Evolutionary conservation across 2,113 vertebrate genomes (phyloP), one percentile per base, ranked within the genome.

Genomic region (Thunnus maccoyii): DNA sequence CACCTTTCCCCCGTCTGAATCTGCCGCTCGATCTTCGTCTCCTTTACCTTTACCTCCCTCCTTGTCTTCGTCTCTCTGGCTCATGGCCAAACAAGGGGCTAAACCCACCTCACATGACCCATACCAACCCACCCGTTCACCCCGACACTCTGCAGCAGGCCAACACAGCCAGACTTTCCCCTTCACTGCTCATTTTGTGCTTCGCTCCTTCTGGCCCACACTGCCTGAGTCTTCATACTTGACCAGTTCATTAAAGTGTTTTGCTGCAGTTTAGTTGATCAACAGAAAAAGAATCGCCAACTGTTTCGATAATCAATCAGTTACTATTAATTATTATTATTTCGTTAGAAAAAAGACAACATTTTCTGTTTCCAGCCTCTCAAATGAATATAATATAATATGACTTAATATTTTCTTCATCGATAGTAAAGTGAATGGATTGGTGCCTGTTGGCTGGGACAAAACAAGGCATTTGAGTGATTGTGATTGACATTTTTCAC

Each of bases 21-120:
- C 44, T 44, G 15, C 20, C 41, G 41, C 58, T 78, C 47, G 12
- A 12, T 67, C 64, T 48, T 48, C 20, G 50, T 48, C 68, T 63
- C 52, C 52, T 56, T 47, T 30, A 48, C 79, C 30, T 73, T 67
- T 27, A 5, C 27, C 2, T 51, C 55, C 56, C 62, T 36, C 47
- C 36, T 20, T 36, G 7, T n/a, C 4, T 61, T 52, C 3, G 3
- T 72, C 20, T 13, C 3, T 74, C 72, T 81, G 69, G 60, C 72
- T 62, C 9, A 0, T 4, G 47, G 54, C 82, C 85, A 80, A 62
- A 50, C 18, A 3, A 20, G 46, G 22, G 60, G 44, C 64, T 86
- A 55, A 86, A 76, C 70, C 78, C 46, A 64, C 70, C 78, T 84
- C 85, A 76, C 75, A 81, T 88, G 86, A 85, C 78, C 71, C 57